A percentile compares a stretch with the other conserved stretches of the same genome.
phyloP scores from a whole-genome alignment of 2,797 vertebrate species.

The Pogoniulus pusillus region DNA sequence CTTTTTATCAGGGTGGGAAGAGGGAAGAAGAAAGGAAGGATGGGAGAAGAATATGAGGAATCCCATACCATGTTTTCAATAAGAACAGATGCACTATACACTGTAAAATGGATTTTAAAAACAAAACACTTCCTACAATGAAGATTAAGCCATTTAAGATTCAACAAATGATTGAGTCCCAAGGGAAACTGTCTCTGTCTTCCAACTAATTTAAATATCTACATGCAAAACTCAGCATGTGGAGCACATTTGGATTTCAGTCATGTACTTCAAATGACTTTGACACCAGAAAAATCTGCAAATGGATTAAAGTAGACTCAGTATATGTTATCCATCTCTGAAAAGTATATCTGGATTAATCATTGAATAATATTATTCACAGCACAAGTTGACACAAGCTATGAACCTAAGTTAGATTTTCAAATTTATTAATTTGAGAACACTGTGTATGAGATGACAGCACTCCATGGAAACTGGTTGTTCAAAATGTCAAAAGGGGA shows the following conservation, averaged over 20 bases:
- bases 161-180: background rate
- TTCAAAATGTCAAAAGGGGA: background rate
- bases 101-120: background rate
- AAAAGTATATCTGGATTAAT: background rate
- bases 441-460: background rate
- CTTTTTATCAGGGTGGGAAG: background rate
- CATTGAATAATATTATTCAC: background rate
- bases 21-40: background rate
- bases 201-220: background rate
- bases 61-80: background rate
- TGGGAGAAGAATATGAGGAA: background rate
- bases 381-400: background rate
- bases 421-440: background rate
- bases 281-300: background rate
- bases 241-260: background rate
- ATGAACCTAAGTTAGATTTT: background rate
- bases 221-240: background rate
- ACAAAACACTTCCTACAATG: background rate
- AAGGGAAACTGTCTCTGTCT: background rate
- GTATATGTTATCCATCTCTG: background rate
- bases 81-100: background rate
- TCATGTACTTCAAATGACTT: background rate
- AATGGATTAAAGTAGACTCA: background rate
- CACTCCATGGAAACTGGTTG: background rate
- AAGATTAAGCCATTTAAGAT: background rate